These are phyloP conservation scores for pig (Sus scrofa) DNA, from an alignment of 2,113 vertebrate genomes.

Conservation along the genomic window DNA sequence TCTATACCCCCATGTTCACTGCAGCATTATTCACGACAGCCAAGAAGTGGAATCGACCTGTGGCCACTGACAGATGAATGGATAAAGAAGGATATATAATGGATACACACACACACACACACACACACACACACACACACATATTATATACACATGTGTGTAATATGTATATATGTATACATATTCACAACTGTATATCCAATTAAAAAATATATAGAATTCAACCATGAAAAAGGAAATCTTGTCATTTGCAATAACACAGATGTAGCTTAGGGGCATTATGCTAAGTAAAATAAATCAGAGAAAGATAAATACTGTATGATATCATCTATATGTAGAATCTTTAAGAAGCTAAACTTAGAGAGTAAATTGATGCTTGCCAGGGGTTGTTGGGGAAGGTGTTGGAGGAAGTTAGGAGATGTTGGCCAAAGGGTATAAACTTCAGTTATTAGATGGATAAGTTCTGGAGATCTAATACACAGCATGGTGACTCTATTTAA, in stretches of 20 bases:
- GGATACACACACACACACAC: too few species aligned
- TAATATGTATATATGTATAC: too few species aligned
- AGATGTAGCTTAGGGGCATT: background rate
- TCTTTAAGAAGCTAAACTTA: background rate
- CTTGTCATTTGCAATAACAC: background rate
- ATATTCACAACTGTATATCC: too few species aligned
- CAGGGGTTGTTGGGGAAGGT: fast-evolving
- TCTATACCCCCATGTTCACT: background rate
- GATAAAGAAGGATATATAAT: background rate
- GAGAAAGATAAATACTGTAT: background rate
- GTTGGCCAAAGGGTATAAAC: background rate
- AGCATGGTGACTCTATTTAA: background rate
- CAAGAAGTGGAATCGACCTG: background rate
- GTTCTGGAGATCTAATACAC: background rate
- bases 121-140: too few species aligned
- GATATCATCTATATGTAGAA: background rate
- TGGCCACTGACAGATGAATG: background rate
- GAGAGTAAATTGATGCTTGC: background rate
- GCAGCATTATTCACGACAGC: background rate
- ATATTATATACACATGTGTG: too few species aligned
- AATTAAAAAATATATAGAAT: background rate
- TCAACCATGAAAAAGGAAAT: background rate
- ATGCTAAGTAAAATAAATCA: background rate
- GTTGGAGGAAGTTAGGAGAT: background rate
- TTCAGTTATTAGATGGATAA: background rate